A percentile compares a stretch with the other conserved stretches of the same genome.
These are phyloP conservation scores for Acrossocheilus fasciatus DNA, from an alignment of 2,797 vertebrate genomes.

Conservation along the genomic window DNA sequence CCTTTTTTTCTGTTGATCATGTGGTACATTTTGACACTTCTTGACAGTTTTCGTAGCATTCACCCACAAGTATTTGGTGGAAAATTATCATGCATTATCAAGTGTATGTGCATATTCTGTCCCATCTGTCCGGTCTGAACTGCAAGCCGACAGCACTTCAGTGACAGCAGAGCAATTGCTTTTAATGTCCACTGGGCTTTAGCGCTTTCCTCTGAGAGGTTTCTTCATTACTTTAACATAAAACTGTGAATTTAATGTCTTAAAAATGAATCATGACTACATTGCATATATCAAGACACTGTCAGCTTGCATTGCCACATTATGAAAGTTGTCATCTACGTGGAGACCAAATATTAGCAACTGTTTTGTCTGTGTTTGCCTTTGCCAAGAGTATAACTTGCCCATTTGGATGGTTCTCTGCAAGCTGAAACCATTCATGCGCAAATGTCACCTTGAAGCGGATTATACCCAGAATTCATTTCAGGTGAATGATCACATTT, in stretches of 20 bases:
- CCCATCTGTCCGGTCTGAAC: slow-evolving; percentile 14
- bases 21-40: not conserved
- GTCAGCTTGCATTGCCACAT: slow-evolving; percentile 26
- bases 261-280: slow-evolving; percentile 38
- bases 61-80: not conserved
- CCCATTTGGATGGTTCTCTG: slow-evolving; percentile 29
- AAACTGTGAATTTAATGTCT: slow-evolving; percentile 45
- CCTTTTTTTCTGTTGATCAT: not conserved
- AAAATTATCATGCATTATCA: slow-evolving; percentile 26
- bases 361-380: slow-evolving; percentile 72
- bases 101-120: not conserved
- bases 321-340: slow-evolving; percentile 22
- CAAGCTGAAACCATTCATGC: slow-evolving; percentile 14
- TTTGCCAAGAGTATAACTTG: slow-evolving; percentile 53
- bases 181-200: slow-evolving; percentile 44
- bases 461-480: slow-evolving; percentile 45
- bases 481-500: slow-evolving; percentile 64
- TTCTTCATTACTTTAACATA: slow-evolving; percentile 42
- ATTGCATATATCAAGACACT: slow-evolving; percentile 17
- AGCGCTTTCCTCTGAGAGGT: slow-evolving; percentile 20
- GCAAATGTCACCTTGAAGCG: slow-evolving; percentile 47
- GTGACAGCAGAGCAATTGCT: slow-evolving; percentile 45
- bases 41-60: not conserved
- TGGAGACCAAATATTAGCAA: slow-evolving; percentile 33
- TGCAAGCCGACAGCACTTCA: slow-evolving; percentile 18